phyloP scores from a whole-genome alignment of 2,888 invertebrate species.

The Rhopalosiphum nymphaeae region DNA sequence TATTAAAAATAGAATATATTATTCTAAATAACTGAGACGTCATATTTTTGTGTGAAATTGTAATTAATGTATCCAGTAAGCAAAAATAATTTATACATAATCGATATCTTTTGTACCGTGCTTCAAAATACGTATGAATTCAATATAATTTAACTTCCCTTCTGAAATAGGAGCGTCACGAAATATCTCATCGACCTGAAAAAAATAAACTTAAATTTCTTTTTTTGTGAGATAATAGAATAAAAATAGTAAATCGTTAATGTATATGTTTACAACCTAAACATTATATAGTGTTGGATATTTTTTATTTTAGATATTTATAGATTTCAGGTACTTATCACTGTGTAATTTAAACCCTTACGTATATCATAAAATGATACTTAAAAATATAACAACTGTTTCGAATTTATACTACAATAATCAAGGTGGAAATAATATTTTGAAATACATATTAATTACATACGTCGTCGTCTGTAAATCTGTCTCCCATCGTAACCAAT shows the following conservation, averaged over 20 bases:
- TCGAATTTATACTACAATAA: background rate
- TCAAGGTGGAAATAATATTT: background rate
- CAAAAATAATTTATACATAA: background rate
- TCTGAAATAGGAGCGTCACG: background rate
- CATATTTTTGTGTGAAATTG: background rate
- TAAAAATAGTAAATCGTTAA: background rate
- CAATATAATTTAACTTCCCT: background rate
- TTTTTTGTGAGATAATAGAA: background rate
- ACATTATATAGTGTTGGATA: background rate
- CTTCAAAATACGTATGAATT: background rate
- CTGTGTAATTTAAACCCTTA: background rate
- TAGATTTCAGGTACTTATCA: background rate
- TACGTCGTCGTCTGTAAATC: constrained; percentile 93
- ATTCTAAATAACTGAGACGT: background rate
- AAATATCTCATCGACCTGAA: background rate
- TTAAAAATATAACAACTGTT: background rate
- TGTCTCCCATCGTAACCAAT: constrained; percentile 97
- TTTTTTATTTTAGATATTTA: background rate
- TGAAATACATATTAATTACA: constrained; percentile 64
- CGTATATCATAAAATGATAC: background rate
- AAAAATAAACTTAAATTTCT: background rate
- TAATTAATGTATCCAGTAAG: background rate
- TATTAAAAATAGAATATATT: background rate
- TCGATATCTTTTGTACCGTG: background rate
- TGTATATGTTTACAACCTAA: background rate